Base-by-base conservation (phyloP, 2,113 vertebrate genomes). In the Engraulis encrasicolus region DNA sequence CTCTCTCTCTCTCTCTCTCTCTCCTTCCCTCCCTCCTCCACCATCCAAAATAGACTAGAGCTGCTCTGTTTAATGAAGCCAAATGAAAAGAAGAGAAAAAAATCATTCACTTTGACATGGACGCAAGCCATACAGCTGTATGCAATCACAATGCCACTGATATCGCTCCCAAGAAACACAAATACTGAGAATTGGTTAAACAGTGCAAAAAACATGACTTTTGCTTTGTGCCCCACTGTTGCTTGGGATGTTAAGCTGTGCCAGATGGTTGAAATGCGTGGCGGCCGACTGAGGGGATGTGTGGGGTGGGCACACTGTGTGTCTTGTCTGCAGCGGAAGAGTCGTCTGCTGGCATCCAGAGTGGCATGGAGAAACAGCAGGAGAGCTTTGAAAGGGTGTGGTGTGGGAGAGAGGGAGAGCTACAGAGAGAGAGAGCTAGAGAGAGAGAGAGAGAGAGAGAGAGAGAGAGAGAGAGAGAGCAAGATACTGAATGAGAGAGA, bases 351-450 rank as follows among this genome's bases (percentile, higher is more conserved):
- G 50, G 20, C 54, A 23, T 7, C 54, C n/a, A 12, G 58, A 74
- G 27, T 34, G 66, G 5, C 2, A 15, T 74, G 23, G 31, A 31
- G 27, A 74, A 11, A 66, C 23, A 31, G n/a, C 12, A 12, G 31
- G 12, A 6, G 12, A n/a, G n/a, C n/a, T n/a, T 45, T 45, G 40
- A 45, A 45, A 5, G 9, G 9, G 4, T 45, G 40, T n/a, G n/a
- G n/a, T n/a, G n/a, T n/a, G n/a, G n/a, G n/a, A n/a, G 23, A 27
- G 58, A 27, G 23, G 31, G 58, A 66, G n/a, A 85, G 81, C n/a
- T n/a, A n/a, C n/a, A 83, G 80, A 79, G 81, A 82, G n/a, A 82
- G 58, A 83, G 71, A 66, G 54, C 19, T 6, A 0, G 58, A 50
- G 4, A 80, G 84, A 71, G 79, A 50, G 34, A 66, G 50, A 34